These are phyloP conservation scores for Drosophila falleni DNA, from an alignment of 2,888 invertebrate species.

Conservation along the genomic window DNA sequence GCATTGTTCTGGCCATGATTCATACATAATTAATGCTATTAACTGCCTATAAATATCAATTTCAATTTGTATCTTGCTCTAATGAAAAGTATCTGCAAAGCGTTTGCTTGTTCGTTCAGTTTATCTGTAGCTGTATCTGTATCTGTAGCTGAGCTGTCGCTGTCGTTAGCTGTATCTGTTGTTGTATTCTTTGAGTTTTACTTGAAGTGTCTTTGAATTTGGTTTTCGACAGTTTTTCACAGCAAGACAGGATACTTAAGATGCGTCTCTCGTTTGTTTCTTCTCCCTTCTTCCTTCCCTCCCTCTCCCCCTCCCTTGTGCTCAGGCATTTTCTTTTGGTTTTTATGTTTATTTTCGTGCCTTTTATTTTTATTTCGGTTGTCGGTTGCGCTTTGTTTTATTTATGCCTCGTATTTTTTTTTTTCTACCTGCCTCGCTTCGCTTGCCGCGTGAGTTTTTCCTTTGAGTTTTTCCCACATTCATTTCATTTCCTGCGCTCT, in stretches of 20 bases:
- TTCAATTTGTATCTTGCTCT: conserved; percentile 20
- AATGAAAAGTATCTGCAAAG: conserved; percentile 25
- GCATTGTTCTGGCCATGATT: conserved; percentile 21
- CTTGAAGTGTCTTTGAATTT: conserved; percentile 55
- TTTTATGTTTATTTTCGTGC: conserved; percentile 35
- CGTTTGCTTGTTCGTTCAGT: conserved; percentile 13
- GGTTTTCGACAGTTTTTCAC: conserved; percentile 38
- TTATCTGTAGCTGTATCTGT: conserved; percentile 14
- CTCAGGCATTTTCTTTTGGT: conserved; percentile 23
- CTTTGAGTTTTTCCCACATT: conserved; percentile 79
- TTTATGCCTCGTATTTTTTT: conserved; percentile 45
- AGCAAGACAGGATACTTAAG: conserved; percentile 57
- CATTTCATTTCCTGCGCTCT: conserved; percentile 70
- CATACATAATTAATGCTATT: conserved; percentile 58
- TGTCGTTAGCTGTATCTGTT: conserved; percentile 13
- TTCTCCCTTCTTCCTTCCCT: background rate
- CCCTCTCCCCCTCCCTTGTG: background rate
- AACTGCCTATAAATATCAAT: conserved; percentile 59
- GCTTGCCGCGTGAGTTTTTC: conserved; percentile 62
- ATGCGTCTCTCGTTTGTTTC: conserved; percentile 33
- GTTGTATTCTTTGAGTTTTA: conserved; percentile 9
- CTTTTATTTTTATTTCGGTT: conserved; percentile 25
- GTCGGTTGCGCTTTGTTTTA: conserved; percentile 42
- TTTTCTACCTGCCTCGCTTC: conserved; percentile 46
- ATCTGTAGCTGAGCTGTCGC: conserved; percentile 11